Conservation (phyloP, 2,113 vertebrate species). For the Semnopithecus entellus region DNA sequence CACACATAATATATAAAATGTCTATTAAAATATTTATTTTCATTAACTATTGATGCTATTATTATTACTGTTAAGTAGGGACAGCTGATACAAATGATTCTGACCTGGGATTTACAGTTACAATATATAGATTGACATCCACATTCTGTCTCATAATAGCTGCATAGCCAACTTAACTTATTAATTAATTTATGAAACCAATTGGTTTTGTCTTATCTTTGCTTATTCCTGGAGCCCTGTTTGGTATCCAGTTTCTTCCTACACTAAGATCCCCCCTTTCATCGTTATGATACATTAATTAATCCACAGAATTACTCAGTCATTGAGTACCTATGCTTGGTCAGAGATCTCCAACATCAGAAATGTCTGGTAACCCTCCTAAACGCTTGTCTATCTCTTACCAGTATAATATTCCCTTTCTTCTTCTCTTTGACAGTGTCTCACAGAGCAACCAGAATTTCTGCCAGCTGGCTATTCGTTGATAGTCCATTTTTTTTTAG, state of each 20-base stretch:
- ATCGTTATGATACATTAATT: not conserved
- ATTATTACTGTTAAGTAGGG: not conserved
- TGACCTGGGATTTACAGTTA: not conserved
- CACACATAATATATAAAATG: not conserved
- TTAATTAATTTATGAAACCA: not conserved
- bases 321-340: not conserved
- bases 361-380: not conserved
- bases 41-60: not conserved
- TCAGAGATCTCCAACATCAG: not conserved
- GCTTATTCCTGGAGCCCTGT: not conserved
- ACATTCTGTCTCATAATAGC: not conserved
- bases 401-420: not conserved
- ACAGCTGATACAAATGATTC: not conserved
- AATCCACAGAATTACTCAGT: not conserved
- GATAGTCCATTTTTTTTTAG: not conserved
- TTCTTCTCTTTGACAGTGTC: not conserved
- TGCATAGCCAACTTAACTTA: not conserved
- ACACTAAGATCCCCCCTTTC: not conserved
- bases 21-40: not conserved
- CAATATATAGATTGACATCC: not conserved
- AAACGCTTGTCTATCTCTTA: not conserved
- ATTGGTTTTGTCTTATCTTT: not conserved
- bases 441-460: not conserved
- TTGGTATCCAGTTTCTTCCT: not conserved
- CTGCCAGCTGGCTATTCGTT: not conserved